Evolutionary conservation across 2,113 vertebrate genomes (phyloP).

Genomic region (Rhizomys pruinosus): DNA sequence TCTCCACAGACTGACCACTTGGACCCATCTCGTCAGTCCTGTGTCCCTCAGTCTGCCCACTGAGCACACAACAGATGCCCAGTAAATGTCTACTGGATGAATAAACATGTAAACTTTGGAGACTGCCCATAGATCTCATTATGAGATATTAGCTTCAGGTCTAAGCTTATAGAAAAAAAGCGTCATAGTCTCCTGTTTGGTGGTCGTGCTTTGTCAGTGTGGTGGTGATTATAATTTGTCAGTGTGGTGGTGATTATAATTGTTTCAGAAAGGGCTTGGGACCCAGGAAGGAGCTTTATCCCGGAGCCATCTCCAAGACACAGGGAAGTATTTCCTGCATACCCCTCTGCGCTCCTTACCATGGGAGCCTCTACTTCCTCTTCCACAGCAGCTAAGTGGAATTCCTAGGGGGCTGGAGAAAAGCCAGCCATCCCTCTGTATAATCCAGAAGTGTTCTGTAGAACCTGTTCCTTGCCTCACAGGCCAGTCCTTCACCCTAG

Average conservation of each 20-base stretch:
- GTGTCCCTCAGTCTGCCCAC: background rate
- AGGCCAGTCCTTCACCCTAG: background rate
- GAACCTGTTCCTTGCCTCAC: background rate
- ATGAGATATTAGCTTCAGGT: background rate
- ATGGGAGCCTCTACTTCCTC: background rate
- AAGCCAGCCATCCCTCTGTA: background rate
- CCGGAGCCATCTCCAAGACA: background rate
- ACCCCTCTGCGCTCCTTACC: no score
- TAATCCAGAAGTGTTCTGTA: background rate
- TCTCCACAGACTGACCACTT: background rate
- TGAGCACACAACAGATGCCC: background rate
- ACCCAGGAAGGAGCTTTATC: background rate
- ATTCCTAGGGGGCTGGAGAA: background rate
- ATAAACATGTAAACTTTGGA: background rate
- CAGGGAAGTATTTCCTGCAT: background rate
- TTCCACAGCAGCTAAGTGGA: background rate
- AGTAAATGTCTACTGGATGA: background rate
- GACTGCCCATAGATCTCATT: background rate
- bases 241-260: rapidly evolving
- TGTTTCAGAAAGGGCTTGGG: background rate
- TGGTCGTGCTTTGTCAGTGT: background rate
- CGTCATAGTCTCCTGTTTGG: background rate
- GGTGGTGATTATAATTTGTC: background rate
- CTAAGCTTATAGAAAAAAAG: background rate
- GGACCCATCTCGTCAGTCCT: background rate